Base-by-base conservation (phyloP, 2,888 invertebrate genomes). In the Pelosia muscerda region DNA sequence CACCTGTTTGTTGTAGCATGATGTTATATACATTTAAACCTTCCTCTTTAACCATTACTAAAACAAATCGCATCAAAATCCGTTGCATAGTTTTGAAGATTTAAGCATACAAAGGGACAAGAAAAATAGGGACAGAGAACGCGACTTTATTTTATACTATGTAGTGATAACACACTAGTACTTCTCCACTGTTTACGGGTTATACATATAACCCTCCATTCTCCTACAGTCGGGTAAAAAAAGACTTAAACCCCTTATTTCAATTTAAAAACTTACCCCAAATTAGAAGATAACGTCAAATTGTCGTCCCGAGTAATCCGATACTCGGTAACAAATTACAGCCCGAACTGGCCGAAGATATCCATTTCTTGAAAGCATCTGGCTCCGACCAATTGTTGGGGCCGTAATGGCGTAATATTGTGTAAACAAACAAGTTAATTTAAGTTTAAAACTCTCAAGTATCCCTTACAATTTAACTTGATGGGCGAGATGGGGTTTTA, bases 371-470 rank as follows among this genome's bases (percentile, higher is more conserved):
- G 54, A 60, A 61, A 65, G 58, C 69, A 57, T 66, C 69, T 49
- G 62, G 59, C 62, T 63, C 57, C 19, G 26, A 63, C 70, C 78
- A 75, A 77, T 73, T 75, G 79, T 79, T 38, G 56, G 10, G 66
- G 54, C 60, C 63, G 26, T 75, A 77, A 79, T 72, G 73, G 75
- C 62, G 72, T 61, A 59, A 67, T 79, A 79, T 79, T 79, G 77
- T 73, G 70, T 68, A 66, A 73, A 68, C 68, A 81, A 79, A 78
- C 73, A 77, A 78, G 75, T 80, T 80, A 80, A 80, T 81, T 80
- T 81, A 80, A 78, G 71, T 81, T 76, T 75, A 78, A 75, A 80
- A 76, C 70, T 63, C 58, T 78, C 59, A 60, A 72, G 78, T 78
- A 72, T 78, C 71, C 68, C 66, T 80, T 74, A 81, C 79, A 75